Evolutionary conservation across 1,140 invertebrate genomes (phyloP).

Genomic region (Chymomyza costata): DNA sequence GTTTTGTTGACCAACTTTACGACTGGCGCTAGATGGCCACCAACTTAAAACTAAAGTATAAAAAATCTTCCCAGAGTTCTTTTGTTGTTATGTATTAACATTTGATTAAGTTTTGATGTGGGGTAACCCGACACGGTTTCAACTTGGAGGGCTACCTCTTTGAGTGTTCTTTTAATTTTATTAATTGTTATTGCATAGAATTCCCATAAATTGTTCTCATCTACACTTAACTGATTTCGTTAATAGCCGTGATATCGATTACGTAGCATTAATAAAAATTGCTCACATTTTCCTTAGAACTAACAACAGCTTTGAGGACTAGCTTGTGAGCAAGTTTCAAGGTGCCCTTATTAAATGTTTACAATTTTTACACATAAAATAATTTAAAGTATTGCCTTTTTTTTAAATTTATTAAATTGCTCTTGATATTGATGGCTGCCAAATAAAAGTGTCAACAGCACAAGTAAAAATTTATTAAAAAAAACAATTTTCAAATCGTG

Average conservation of each 20-base stretch:
- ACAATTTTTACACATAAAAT: too few species aligned
- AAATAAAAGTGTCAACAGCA: slow-evolving; percentile 66
- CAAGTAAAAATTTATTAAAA: slow-evolving; percentile 3
- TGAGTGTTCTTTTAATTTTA: slow-evolving; percentile 60
- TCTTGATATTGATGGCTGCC: slow-evolving; percentile 69
- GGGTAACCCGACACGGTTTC: slow-evolving; percentile 46
- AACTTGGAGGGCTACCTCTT: slow-evolving; percentile 1
- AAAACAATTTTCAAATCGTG: slow-evolving; percentile 33
- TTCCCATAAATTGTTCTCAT: slow-evolving; percentile 55
- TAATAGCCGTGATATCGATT: slow-evolving; percentile 67
- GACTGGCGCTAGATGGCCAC: slow-evolving; percentile 43
- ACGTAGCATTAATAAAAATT: slow-evolving; percentile 61
- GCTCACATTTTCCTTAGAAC: too few species aligned
- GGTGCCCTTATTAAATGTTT: too few species aligned
- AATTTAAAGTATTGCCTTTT: too few species aligned
- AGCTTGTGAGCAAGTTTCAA: too few species aligned
- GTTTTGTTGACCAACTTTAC: slow-evolving; percentile 56
- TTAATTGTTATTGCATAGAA: slow-evolving; percentile 66
- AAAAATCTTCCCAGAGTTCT: slow-evolving; percentile 29
- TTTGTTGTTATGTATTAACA: slow-evolving; percentile 30
- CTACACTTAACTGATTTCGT: slow-evolving; percentile 55
- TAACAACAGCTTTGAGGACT: too few species aligned
- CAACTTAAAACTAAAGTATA: slow-evolving; percentile 1
- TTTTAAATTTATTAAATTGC: slow-evolving; percentile 69
- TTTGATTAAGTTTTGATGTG: slow-evolving; percentile 63